These are phyloP conservation scores for Zoanthus sansibaricus DNA, from an alignment of 92 coral and sea anemone genomes.

Conservation along the genomic window DNA sequence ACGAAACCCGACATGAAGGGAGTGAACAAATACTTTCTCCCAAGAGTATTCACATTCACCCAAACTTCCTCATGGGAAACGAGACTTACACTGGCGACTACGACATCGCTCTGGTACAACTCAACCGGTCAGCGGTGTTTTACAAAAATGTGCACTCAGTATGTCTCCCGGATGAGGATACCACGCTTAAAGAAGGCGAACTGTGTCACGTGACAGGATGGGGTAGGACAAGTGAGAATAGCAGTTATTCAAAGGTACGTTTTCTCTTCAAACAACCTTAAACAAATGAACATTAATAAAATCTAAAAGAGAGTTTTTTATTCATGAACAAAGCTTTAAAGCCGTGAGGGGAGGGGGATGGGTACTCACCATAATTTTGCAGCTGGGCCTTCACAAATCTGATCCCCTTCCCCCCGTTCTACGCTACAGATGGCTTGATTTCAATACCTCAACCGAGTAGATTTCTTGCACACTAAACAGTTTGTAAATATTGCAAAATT, in stretches of 20 bases:
- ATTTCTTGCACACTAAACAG: no score
- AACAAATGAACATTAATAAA: no score
- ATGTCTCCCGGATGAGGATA: conserved; percentile 72
- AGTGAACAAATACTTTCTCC: conserved; percentile 67
- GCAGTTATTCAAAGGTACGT: conserved; percentile 46
- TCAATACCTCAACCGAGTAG: no score
- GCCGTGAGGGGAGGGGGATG: no score
- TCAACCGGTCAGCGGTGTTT: conserved; percentile 65
- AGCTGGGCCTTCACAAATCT: no score
- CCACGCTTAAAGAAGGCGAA: conserved; percentile 46
- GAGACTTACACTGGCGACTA: conserved; percentile 50
- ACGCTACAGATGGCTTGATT: no score
- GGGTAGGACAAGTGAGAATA: conserved; percentile 55
- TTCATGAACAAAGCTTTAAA: no score
- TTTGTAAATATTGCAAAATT: no score
- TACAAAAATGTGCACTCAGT: conserved; percentile 68
- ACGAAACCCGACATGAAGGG: conserved; percentile 58
- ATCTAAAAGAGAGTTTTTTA: no score
- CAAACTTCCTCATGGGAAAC: conserved; percentile 34
- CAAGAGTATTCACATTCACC: conserved; percentile 58
- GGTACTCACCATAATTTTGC: no score
- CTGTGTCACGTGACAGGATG: conserved; percentile 78
- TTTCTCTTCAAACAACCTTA: background rate
- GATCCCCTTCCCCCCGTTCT: no score
- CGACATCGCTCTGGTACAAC: conserved; percentile 70